Evolutionary conservation across 2,888 invertebrate genomes (phyloP), one percentile per base, ranked within the genome.

Genomic region (Saturnia pavonia): DNA sequence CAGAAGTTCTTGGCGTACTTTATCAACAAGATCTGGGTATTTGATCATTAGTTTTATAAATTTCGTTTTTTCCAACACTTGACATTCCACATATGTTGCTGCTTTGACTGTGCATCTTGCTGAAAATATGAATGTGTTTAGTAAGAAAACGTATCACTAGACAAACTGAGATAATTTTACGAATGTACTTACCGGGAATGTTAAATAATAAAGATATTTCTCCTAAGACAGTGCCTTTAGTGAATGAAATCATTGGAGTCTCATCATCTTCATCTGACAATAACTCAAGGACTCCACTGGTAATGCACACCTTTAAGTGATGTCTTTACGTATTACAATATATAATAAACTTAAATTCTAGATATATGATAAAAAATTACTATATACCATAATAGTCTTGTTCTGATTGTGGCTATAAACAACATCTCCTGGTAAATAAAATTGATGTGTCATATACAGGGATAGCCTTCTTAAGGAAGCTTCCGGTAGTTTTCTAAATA

Each of bases 241-340:
- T 85, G 75, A 94, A 92, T 19, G 94, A 94, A 76, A 94, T 92
- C 88, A 94, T 94, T 12, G 94, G 94, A 73, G 93, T 94, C 81
- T 92, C 91, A 73, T 94, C 92, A 71, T 94, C 94, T 88, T 94
- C 94, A 74, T 94, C 94, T 0, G 94, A 94, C 60, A 94, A 81
- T 65, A 94, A 82, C 78, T 94, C 94, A 71, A 94, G 78, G 27
- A 92, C 92, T 16, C 94, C 94, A 77, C 82, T 91, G 19, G 92
- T 91, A 43, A 95, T 83, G 78, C 94, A 94, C 71, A 95, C 85
- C 94, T 94, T 48, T 60, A 77, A 72, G 67, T 7, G 22, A 60
- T 60, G 34, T 34, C 51, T 65, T 54, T 70, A 57, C 3, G 16
- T 51, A 65, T 63, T 57, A 70, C 67, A 72, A 16, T 25, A 45